Evolutionary conservation across 37 sponge, comb jelly and placozoan species (phyloP), one percentile per base, ranked within the genome.

Genomic region (Dysidea cf. avara): DNA sequence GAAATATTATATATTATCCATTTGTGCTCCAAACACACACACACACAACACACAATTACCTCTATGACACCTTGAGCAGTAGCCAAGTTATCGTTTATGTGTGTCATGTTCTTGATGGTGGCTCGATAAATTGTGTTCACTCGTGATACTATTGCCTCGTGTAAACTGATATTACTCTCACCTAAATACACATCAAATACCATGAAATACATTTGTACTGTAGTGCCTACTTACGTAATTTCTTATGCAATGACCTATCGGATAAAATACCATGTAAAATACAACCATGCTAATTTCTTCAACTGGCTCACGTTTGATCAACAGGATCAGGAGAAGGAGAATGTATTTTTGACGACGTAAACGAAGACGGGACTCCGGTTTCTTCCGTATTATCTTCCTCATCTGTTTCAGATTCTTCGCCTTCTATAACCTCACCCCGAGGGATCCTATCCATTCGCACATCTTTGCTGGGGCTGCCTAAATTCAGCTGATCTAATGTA

Each of bases 381-480:
- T 37, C 69, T 12, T 20, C 20, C 28, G 61, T 2, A 12, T 78
- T 75, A 12, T 88, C 89, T 52, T 82, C 88, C 21, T 81, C 83
- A 50, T 82, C 84, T 0, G 80, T 85, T 47, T 85, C 86, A 18
- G 86, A 79, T 46, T 78, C 89, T 71, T 88, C 89, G 51, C 89
- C 89, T 24, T 66, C 28, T 31, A 88, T 80, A 5, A 82, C 52
- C 9, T 68, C 78, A 7, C 20, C 13, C 0, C 51, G 20, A 7
- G n/a, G 25, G 37, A n/a, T 20, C 22, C 22, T 17, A 14, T 33
- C 33, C 28, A 78, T 40, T 1, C 68, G 58, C 49, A 56, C 66
- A 20, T 78, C 82, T 2, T 54, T 29, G 48, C 68, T 58, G 2
- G 37, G 36, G 34, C 53, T 56, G 31, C 37, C 21, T 17, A 50